phyloP scores from a whole-genome alignment of 2,113 vertebrate species.

The Lasiurus cinereus region DNA sequence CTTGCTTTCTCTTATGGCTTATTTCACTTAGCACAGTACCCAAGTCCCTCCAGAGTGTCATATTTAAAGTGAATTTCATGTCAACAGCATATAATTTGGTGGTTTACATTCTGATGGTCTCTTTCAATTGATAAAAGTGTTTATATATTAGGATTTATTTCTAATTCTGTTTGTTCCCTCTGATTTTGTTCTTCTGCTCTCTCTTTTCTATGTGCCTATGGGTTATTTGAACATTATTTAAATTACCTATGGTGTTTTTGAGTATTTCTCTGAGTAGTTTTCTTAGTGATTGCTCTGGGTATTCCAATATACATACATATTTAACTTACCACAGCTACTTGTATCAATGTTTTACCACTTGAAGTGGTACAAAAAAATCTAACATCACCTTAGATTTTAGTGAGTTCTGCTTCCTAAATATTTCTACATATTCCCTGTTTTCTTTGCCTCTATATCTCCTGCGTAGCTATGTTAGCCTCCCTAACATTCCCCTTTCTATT shows the following conservation, averaged over 20 bases:
- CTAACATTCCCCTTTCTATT: background rate
- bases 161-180: slow-evolving; percentile 8
- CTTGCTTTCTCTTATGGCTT: no score
- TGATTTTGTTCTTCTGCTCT: background rate
- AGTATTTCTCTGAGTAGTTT: slow-evolving; percentile 6
- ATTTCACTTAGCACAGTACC: no score
- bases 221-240: slow-evolving; percentile 15
- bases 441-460: background rate
- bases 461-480: background rate
- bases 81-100: background rate
- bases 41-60: no score
- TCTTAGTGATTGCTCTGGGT: slow-evolving; percentile 24
- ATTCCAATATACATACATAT: background rate
- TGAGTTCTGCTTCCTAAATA: slow-evolving; percentile 17
- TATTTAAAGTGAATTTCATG: background rate
- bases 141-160: slow-evolving; percentile 37
- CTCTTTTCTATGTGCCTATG: background rate
- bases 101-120: background rate
- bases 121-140: background rate
- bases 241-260: background rate
- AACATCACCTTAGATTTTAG: background rate
- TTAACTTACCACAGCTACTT: background rate
- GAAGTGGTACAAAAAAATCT: background rate
- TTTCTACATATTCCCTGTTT: background rate
- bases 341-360: slow-evolving; percentile 13